A percentile compares a stretch with the other conserved stretches of the same genome.
phyloP scores from a whole-genome alignment of 2,797 vertebrate species.

The Sebastes nivosus region DNA sequence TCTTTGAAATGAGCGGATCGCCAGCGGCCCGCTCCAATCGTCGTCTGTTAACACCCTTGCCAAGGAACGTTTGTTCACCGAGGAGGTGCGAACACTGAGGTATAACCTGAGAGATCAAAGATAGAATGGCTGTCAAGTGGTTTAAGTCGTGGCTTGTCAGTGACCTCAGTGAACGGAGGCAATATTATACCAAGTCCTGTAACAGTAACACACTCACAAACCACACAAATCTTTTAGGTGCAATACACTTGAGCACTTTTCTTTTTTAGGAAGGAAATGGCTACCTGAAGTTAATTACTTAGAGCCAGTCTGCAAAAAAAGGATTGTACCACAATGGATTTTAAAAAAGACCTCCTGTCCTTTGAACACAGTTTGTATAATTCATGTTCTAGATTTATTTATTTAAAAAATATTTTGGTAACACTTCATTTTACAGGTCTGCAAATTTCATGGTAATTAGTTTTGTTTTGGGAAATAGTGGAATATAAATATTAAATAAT shows the following conservation, averaged over 20 bases:
- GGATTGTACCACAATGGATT: neutral
- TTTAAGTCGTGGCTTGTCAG: slow-evolving; percentile 63
- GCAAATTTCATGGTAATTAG: no score
- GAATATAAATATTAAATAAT: no score
- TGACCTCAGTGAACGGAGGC: slow-evolving; percentile 34
- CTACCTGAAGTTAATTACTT: neutral
- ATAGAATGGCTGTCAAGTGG: slow-evolving; percentile 36
- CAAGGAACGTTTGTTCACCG: slow-evolving; percentile 2
- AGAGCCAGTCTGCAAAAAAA: neutral
- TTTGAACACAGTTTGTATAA: neutral
- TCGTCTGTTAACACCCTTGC: slow-evolving; percentile 67
- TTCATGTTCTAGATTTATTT: neutral
- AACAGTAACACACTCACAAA: neutral
- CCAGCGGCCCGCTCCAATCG: slow-evolving; percentile 22
- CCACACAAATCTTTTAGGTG: neutral
- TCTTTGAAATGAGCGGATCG: slow-evolving; percentile 62
- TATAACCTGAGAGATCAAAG: slow-evolving; percentile 64
- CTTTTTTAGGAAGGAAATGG: neutral
- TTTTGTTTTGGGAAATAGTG: no score
- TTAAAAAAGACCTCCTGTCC: neutral
- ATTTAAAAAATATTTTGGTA: no score
- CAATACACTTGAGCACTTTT: neutral
- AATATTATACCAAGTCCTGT: slow-evolving; percentile 6
- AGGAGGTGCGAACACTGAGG: slow-evolving; percentile 64
- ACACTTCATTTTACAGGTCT: no score